Percentiles rank a stretch among this genome's conserved stretches.
Conservation (phyloP, 92 coral and sea anemone species). For the Ricordea florida region DNA sequence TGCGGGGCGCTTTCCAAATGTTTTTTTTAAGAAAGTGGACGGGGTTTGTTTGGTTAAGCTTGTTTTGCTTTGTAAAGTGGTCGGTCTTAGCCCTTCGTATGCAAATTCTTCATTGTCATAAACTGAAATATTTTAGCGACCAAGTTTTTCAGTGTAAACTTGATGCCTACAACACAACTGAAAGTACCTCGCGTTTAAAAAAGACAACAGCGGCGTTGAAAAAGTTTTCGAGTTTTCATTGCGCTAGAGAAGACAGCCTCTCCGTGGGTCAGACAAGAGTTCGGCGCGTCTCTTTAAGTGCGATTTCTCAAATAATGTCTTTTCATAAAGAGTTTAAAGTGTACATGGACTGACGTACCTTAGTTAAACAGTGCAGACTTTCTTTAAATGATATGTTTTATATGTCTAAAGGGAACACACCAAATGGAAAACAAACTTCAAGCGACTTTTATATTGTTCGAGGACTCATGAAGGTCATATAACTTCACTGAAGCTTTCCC, state of each 20-base stretch:
- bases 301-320: too few relatives aligned
- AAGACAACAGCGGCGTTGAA: too few relatives aligned
- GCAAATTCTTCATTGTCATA: slow-evolving; percentile 13
- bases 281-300: too few relatives aligned
- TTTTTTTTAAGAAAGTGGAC: neutral
- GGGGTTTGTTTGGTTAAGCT: slow-evolving; percentile 5
- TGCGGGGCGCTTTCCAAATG: neutral
- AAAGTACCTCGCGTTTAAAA: too few relatives aligned
- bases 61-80: slow-evolving; percentile 14
- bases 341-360: slow-evolving; percentile 18
- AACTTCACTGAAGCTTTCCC: too few relatives aligned
- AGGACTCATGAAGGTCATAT: too few relatives aligned
- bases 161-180: too few relatives aligned
- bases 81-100: slow-evolving; percentile 4
- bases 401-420: neutral
- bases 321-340: neutral
- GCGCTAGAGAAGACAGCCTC: too few relatives aligned
- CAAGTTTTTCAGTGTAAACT: neutral
- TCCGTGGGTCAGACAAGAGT: too few relatives aligned
- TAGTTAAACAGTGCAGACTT: neutral
- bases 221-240: too few relatives aligned
- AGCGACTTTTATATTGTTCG: slow-evolving; percentile 1
- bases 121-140: neutral
- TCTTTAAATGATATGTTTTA: neutral
- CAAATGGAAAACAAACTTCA: neutral